Evolutionary conservation across 2,113 vertebrate genomes (phyloP).

Genomic region (Alligator sinensis): DNA sequence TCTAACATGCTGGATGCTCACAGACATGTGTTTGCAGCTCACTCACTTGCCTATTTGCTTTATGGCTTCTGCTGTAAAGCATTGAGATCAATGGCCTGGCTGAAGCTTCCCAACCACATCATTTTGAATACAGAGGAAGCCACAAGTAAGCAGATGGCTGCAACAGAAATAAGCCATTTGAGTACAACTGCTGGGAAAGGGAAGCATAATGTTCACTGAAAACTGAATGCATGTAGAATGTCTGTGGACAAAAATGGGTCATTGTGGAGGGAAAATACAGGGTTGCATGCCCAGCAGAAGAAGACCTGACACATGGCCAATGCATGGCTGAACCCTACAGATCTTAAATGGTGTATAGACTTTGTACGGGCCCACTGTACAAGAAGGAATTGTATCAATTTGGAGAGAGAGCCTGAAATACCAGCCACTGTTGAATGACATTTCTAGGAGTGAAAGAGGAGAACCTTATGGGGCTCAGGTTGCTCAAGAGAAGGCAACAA

Average conservation of each 20-base stretch:
- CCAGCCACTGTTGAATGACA: background rate
- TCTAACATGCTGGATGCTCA: constrained; percentile 50
- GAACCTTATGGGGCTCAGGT: background rate
- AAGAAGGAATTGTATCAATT: background rate
- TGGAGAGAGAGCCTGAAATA: background rate
- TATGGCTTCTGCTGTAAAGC: background rate
- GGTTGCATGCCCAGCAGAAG: background rate
- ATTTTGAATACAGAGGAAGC: background rate
- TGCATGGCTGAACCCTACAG: background rate
- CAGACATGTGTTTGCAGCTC: constrained; percentile 26
- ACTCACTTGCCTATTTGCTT: constrained; percentile 45
- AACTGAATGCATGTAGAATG: background rate
- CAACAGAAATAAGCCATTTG: background rate
- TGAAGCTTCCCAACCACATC: background rate
- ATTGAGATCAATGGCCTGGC: background rate
- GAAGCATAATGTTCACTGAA: background rate
- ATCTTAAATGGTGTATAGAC: background rate
- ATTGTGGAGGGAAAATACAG: background rate
- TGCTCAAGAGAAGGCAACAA: background rate
- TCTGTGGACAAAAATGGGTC: background rate
- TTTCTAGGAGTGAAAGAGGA: background rate
- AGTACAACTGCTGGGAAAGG: background rate
- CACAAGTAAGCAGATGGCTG: background rate
- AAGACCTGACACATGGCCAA: background rate
- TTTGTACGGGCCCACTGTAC: background rate